Evolutionary conservation across 2,797 vertebrate genomes (phyloP).

Genomic region (Monodelphis domestica): DNA sequence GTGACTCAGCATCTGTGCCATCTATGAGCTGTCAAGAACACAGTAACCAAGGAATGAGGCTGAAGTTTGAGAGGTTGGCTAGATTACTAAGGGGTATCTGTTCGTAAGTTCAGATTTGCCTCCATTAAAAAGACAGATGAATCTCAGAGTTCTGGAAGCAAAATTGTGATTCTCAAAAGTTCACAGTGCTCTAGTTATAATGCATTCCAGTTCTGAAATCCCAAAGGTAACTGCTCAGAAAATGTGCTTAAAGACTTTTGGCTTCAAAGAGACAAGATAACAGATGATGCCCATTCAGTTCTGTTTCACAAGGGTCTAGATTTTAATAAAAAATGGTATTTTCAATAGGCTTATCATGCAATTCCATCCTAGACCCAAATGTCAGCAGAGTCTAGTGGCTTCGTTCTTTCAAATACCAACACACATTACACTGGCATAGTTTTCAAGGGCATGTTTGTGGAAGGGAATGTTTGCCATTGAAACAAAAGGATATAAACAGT

Average conservation of each 20-base stretch:
- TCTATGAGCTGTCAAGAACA: neutral
- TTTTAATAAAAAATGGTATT: constrained; percentile 70
- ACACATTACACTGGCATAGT: constrained; percentile 59
- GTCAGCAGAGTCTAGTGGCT: neutral
- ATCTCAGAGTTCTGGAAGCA: neutral
- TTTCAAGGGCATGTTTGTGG: constrained; percentile 50
- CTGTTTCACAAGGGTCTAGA: constrained; percentile 68
- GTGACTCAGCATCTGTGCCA: neutral
- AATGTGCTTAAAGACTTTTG: constrained; percentile 75
- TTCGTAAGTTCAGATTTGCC: neutral
- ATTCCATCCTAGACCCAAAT: constrained; percentile 62
- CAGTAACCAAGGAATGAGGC: accelerated
- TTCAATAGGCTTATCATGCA: constrained; percentile 34
- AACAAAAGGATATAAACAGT: constrained; percentile 54
- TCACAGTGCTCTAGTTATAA: constrained; percentile 73
- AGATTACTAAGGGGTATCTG: neutral
- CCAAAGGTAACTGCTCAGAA: constrained; percentile 72
- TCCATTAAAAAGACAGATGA: constrained; percentile 3
- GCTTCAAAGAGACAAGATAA: constrained; percentile 73
- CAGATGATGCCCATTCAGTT: constrained; percentile 73
- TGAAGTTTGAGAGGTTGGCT: neutral
- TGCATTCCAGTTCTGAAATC: constrained; percentile 76
- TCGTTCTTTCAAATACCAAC: constrained; percentile 47
- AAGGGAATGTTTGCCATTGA: constrained; percentile 61
- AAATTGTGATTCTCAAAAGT: constrained; percentile 47